These are phyloP conservation scores for Eupsilia transversa DNA, from an alignment of 2,888 invertebrate species.

Conservation along the genomic window DNA sequence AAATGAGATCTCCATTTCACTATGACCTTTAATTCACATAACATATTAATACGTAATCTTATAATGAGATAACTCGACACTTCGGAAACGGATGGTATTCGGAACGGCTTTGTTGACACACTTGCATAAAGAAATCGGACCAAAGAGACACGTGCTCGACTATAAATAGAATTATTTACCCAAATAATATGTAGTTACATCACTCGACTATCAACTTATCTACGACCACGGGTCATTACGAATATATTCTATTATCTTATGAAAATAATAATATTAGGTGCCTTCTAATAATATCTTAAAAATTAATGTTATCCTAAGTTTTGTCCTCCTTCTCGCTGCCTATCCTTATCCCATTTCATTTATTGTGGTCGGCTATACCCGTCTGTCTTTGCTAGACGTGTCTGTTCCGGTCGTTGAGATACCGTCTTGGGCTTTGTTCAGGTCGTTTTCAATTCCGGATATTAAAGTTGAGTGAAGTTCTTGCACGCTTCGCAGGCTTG, in stretches of 20 bases:
- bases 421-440: background rate
- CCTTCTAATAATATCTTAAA: too few relatives aligned
- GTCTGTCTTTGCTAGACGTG: too few relatives aligned
- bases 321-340: background rate
- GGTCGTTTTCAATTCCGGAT: background rate
- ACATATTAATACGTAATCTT: conserved; percentile 9
- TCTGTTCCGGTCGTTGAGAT: background rate
- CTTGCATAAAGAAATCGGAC: conserved; percentile 23
- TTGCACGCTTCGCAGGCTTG: background rate
- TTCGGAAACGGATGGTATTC: conserved; percentile 12
- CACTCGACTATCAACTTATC: background rate
- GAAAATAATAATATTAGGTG: background rate
- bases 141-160: background rate
- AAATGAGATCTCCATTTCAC: background rate
- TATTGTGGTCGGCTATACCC: background rate
- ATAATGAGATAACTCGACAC: conserved; percentile 24
- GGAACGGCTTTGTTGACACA: conserved; percentile 27
- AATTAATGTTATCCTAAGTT: background rate
- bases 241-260: background rate
- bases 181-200: conserved; percentile 19
- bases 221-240: background rate
- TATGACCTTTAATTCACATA: conserved; percentile 3
- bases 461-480: background rate
- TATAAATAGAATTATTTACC: conserved; percentile 18
- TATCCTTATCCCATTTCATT: background rate